phyloP scores from a whole-genome alignment of 2,113 vertebrate genomes.

The Pachycephala philippinensis region DNA sequence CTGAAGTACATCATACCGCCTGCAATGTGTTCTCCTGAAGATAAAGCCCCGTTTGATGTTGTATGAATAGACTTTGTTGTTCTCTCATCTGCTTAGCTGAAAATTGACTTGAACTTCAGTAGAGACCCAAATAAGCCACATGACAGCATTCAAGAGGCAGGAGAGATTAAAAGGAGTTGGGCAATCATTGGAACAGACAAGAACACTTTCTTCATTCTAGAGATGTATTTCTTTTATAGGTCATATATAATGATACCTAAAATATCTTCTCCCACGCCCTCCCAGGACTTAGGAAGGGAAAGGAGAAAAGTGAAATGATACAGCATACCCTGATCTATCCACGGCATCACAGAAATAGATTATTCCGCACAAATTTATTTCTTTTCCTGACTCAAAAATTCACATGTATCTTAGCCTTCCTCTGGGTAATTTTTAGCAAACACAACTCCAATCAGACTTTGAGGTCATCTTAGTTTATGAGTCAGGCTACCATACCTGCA shows the following conservation, averaged over 20 bases:
- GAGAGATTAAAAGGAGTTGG: constrained; percentile 23
- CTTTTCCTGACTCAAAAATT: neutral
- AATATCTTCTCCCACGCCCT: neutral
- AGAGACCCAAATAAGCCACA: neutral
- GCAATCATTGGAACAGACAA: neutral
- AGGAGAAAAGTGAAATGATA: neutral
- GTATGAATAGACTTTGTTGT: neutral
- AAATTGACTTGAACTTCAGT: constrained; percentile 5
- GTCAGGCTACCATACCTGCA: neutral
- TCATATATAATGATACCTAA: neutral
- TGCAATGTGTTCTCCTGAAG: neutral
- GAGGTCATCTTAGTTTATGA: neutral
- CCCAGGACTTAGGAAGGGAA: neutral
- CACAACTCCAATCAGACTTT: neutral
- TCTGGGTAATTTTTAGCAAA: neutral
- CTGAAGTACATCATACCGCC: neutral
- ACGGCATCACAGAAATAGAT: neutral
- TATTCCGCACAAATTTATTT: neutral
- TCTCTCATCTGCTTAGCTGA: constrained; percentile 6
- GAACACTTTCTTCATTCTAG: neutral
- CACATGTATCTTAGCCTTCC: neutral
- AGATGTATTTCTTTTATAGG: neutral
- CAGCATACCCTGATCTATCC: neutral
- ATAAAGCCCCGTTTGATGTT: neutral
- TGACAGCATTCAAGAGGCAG: neutral